A percentile compares a stretch with the other conserved stretches of the same genome.
These are phyloP conservation scores for Sparidentex hasta DNA, from an alignment of 2,797 vertebrate genomes.

Conservation along the genomic window DNA sequence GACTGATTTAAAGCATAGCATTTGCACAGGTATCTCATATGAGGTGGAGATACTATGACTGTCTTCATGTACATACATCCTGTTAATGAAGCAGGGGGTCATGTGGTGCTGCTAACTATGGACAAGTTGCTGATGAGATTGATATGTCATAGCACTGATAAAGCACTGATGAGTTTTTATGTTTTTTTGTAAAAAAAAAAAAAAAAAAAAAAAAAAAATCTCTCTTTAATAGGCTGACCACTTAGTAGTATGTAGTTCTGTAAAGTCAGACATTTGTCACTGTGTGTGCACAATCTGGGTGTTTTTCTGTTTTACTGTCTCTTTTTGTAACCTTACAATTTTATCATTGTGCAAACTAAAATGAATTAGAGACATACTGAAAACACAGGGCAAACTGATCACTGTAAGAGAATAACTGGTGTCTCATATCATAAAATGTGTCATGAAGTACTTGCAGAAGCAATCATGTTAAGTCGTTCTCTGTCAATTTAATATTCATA, in stretches of 20 bases:
- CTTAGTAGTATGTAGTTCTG: constrained; percentile 39
- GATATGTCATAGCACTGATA: constrained; percentile 49
- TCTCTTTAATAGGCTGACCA: constrained; percentile 34
- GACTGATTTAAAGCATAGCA: constrained; percentile 66
- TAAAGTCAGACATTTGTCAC: constrained; percentile 27
- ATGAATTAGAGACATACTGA: neutral
- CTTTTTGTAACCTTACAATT: constrained; percentile 47
- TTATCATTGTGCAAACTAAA: constrained; percentile 56
- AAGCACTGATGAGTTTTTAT: constrained; percentile 24
- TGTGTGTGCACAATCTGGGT: constrained; percentile 53
- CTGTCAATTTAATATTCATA: neutral
- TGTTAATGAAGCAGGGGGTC: constrained; percentile 53
- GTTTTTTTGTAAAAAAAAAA: too few relatives aligned
- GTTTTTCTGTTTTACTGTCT: constrained; percentile 40
- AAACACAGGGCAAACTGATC: constrained; percentile 21
- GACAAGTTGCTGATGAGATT: constrained; percentile 68
- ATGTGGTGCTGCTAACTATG: constrained; percentile 65
- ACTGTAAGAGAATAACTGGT: neutral
- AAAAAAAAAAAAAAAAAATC: too few relatives aligned
- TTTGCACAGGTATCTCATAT: constrained; percentile 76
- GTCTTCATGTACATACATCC: constrained; percentile 49
- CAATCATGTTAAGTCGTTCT: constrained; percentile 9
- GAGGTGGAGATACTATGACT: constrained; percentile 58
- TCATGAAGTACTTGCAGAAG: constrained; percentile 12
- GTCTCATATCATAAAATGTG: constrained; percentile 20